A percentile compares a stretch with the other conserved stretches of the same genome.
Evolutionary conservation across 2,113 vertebrate genomes (phyloP).

Genomic region (Axis porcinus): DNA sequence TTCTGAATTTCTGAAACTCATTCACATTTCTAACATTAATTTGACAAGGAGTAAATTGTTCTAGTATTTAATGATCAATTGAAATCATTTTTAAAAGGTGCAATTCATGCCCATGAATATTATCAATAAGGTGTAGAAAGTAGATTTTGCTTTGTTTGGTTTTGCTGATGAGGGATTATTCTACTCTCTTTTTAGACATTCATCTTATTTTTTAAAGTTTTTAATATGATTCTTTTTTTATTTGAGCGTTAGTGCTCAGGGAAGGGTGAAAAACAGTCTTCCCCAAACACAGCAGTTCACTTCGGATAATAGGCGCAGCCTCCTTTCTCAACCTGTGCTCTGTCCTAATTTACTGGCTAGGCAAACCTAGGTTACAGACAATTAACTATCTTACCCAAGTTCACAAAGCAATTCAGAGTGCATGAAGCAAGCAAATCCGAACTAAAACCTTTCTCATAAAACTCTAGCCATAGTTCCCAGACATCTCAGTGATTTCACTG

Average conservation of each 20-base stretch:
- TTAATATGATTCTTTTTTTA: not conserved
- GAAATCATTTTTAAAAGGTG: not conserved
- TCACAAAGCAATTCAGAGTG: not conserved
- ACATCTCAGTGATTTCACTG: not conserved
- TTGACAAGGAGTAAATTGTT: not conserved
- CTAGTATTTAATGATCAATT: not conserved
- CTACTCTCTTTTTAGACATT: not conserved
- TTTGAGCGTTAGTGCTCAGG: not conserved
- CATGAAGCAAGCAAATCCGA: not conserved
- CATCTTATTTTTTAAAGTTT: not conserved
- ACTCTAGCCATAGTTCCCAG: not conserved
- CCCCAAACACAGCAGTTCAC: not conserved
- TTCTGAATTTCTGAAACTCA: not conserved
- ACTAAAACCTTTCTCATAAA: not conserved
- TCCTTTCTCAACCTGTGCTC: not conserved
- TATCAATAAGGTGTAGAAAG: not conserved
- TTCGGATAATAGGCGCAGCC: not conserved
- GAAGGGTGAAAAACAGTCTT: not conserved
- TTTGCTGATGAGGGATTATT: not conserved
- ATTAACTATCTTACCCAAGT: slow-evolving; percentile 2
- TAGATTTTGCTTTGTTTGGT: not conserved
- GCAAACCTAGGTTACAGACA: slow-evolving; percentile 8
- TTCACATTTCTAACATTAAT: not conserved
- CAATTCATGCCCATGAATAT: not conserved
- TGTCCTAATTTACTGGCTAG: not conserved